phyloP scores from a whole-genome alignment of 2,113 vertebrate genomes.

The Rhineura floridana region DNA sequence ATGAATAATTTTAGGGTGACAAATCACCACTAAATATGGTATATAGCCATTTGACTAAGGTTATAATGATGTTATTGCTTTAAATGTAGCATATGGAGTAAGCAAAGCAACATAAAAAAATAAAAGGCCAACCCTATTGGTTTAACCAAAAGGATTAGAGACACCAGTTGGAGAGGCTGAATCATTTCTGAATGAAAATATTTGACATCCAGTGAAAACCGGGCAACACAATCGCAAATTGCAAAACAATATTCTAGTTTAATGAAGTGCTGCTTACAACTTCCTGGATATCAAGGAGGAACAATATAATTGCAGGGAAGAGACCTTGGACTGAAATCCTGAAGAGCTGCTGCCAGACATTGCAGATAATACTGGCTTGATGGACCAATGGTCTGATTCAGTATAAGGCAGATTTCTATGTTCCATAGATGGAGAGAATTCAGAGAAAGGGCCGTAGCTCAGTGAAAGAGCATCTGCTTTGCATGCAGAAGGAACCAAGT shows the following conservation, averaged over 20 bases:
- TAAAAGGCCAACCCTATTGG: slow-evolving; percentile 2
- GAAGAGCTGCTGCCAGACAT: too few species aligned
- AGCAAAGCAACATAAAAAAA: slow-evolving; percentile 48
- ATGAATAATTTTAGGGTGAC: slow-evolving; percentile 92
- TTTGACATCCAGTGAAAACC: slow-evolving; percentile 30
- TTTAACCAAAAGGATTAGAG: slow-evolving; percentile 37
- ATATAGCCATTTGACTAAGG: slow-evolving; percentile 76
- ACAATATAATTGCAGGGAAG: neutral
- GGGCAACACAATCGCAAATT: slow-evolving; percentile 48
- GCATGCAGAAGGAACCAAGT: too few species aligned
- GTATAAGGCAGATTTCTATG: too few species aligned
- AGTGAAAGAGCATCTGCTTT: too few species aligned
- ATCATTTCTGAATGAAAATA: slow-evolving; percentile 26
- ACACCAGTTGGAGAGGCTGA: neutral
- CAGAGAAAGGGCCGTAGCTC: too few species aligned
- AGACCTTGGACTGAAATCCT: too few species aligned
- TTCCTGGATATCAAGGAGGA: slow-evolving; percentile 4
- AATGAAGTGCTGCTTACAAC: neutral
- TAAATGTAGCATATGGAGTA: slow-evolving; percentile 53
- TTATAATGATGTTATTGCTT: slow-evolving; percentile 75
- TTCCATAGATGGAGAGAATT: too few species aligned
- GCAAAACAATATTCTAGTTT: slow-evolving; percentile 51
- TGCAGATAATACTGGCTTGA: too few species aligned
- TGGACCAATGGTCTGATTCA: too few species aligned
- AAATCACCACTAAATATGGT: slow-evolving; percentile 88